phyloP scores from a whole-genome alignment of 1,140 invertebrate genomes.

The Pseudomyrmex concolor region DNA sequence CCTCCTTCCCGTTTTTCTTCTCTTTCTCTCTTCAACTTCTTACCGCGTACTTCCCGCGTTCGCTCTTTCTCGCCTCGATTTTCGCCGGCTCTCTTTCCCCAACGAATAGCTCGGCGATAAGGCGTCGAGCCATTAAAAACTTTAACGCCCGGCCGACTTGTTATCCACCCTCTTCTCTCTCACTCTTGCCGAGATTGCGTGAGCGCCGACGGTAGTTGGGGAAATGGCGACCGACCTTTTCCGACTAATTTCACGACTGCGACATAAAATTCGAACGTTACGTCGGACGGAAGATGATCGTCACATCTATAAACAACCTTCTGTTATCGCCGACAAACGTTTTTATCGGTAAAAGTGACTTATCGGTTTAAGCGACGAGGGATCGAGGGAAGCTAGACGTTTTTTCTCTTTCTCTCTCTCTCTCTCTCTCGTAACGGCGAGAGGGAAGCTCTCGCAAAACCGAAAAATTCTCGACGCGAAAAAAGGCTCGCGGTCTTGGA shows the following conservation, averaged over 20 bases:
- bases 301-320: slow-evolving; percentile 23
- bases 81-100: slow-evolving; percentile 6
- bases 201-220: slow-evolving; percentile 36
- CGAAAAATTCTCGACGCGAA: not conserved
- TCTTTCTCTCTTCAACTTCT: not conserved
- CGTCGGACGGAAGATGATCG: not conserved
- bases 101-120: slow-evolving; percentile 68
- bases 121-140: slow-evolving; percentile 75
- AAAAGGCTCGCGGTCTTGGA: not conserved
- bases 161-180: slow-evolving; percentile 9
- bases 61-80: not conserved
- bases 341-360: no score
- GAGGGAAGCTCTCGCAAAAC: not conserved
- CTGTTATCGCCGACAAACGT: no score
- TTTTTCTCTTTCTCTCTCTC: no score
- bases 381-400: no score
- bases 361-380: no score
- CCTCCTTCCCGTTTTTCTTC: not conserved
- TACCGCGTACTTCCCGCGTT: not conserved
- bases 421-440: no score
- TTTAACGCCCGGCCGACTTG: slow-evolving; percentile 69
- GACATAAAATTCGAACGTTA: slow-evolving; percentile 67
- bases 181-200: slow-evolving; percentile 49
- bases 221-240: slow-evolving; percentile 55
- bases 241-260: slow-evolving; percentile 63